These are phyloP conservation scores for Eilema depressum DNA, from an alignment of 2,888 invertebrate genomes.

Conservation along the genomic window DNA sequence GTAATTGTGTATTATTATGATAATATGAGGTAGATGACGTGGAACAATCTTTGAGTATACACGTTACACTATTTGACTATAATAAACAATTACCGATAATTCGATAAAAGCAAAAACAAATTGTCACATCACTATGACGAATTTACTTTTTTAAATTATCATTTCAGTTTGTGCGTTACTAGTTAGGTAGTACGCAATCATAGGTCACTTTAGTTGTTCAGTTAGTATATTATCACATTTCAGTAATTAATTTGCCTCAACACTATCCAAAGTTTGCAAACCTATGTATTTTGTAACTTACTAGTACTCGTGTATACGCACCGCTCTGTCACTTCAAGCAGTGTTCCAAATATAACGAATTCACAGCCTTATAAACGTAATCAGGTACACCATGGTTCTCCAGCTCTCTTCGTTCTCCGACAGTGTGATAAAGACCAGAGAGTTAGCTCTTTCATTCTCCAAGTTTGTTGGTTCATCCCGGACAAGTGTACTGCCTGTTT, in stretches of 20 bases:
- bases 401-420: constrained; percentile 27
- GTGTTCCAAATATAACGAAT: constrained; percentile 23
- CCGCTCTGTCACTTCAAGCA: constrained; percentile 6
- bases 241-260: not conserved
- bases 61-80: not conserved
- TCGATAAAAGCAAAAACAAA: not conserved
- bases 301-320: not conserved
- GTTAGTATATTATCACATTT: not conserved
- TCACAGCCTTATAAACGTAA: constrained; percentile 64
- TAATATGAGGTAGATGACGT: constrained; percentile 43
- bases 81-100: not conserved
- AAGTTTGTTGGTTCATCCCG: constrained; percentile 64
- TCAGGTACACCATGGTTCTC: constrained; percentile 71
- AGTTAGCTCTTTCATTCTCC: constrained; percentile 38
- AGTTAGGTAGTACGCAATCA: not conserved
- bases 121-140: not conserved
- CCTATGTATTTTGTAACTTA: not conserved
- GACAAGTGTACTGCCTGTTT: constrained; percentile 78
- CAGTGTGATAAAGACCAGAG: constrained; percentile 34
- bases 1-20: constrained; percentile 61
- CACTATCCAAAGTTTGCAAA: not conserved
- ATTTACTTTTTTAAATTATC: not conserved
- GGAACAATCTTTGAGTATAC: constrained; percentile 14
- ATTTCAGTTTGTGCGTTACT: not conserved
- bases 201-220: not conserved